A percentile compares a stretch with the other conserved stretches of the same genome.
phyloP scores from a whole-genome alignment of 2,888 invertebrate genomes.

The Eilema caniola region DNA sequence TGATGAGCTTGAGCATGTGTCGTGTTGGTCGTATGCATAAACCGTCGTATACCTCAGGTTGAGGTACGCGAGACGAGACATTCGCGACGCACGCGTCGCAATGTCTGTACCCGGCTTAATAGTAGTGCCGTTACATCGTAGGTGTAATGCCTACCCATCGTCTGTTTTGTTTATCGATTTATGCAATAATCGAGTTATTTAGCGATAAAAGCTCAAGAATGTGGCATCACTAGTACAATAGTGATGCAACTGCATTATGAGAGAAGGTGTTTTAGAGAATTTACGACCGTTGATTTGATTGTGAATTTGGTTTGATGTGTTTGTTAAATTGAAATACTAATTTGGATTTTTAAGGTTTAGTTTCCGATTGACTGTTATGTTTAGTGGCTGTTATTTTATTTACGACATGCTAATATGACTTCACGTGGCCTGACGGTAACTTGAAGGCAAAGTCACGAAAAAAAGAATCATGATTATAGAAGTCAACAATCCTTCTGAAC shows the following conservation, averaged over 20 bases:
- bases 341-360: not conserved
- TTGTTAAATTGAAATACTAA: constrained; percentile 18
- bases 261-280: constrained; percentile 26
- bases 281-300: constrained; percentile 28
- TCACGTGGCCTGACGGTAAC: no score
- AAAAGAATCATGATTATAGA: no score
- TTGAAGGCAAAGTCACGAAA: no score
- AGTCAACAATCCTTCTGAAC: no score
- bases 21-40: no score
- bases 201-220: constrained; percentile 52
- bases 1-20: no score
- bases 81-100: no score
- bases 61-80: no score
- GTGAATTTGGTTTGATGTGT: constrained; percentile 14
- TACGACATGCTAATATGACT: no score
- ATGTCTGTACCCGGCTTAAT: no score
- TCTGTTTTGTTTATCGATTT: constrained; percentile 59
- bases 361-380: not conserved
- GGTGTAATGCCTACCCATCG: constrained; percentile 55
- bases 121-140: constrained; percentile 50
- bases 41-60: no score
- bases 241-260: constrained; percentile 47
- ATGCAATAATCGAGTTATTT: constrained; percentile 57
- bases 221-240: constrained; percentile 34
- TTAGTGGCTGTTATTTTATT: not conserved